These are phyloP conservation scores for Odontesthes bonariensis DNA, from an alignment of 2,113 vertebrate species.

Conservation along the genomic window DNA sequence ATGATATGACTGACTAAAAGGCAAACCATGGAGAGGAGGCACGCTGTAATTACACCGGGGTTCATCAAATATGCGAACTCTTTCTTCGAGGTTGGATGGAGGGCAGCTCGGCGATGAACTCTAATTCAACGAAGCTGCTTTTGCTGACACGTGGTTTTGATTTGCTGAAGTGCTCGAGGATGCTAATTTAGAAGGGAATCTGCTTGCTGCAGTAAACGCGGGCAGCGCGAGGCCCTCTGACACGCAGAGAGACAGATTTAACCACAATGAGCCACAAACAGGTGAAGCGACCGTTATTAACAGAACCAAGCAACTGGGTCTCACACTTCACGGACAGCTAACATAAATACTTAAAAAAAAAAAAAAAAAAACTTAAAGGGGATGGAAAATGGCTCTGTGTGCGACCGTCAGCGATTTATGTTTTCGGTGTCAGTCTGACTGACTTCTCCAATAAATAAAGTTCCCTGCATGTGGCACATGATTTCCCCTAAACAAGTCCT, in stretches of 20 bases:
- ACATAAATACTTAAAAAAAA: no score
- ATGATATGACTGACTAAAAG: slow-evolving; percentile 52
- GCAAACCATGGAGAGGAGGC: slow-evolving; percentile 40
- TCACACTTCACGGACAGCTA: no score
- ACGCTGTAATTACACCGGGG: slow-evolving; percentile 65
- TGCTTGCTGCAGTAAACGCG: slow-evolving; percentile 52
- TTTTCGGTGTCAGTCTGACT: no score
- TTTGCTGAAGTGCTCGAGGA: slow-evolving; percentile 59
- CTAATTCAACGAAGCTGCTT: slow-evolving; percentile 52
- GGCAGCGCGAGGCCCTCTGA: slow-evolving; percentile 4
- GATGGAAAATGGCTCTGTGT: no score
- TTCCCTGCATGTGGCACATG: no score
- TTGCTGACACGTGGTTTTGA: slow-evolving; percentile 66
- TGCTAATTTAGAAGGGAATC: slow-evolving; percentile 41
- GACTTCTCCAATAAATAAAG: no score
- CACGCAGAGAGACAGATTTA: slow-evolving; percentile 21
- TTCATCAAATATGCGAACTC: slow-evolving; percentile 55
- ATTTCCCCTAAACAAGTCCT: no score
- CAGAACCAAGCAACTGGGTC: no score
- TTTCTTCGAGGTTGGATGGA: slow-evolving; percentile 49
- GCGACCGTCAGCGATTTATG: no score
- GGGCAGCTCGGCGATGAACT: slow-evolving; percentile 46
- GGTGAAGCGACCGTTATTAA: slow-evolving; percentile 26
- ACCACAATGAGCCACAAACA: slow-evolving; percentile 23
- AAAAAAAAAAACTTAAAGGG: no score